Evolutionary conservation across 1,140 invertebrate species (phyloP).

Genomic region (Atta texana): DNA sequence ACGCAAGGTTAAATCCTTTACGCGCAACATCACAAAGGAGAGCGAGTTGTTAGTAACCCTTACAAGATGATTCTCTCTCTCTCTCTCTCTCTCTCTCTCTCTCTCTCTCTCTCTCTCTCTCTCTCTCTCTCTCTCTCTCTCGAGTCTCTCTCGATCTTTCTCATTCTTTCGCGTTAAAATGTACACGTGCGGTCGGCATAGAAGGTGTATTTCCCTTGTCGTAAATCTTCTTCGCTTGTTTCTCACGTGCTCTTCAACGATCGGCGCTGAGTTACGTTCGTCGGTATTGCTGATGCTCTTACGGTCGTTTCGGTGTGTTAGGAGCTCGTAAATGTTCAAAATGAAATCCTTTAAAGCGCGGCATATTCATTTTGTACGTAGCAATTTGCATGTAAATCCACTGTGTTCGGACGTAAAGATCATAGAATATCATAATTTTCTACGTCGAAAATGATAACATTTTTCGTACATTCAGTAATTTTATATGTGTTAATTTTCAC

Average conservation of each 20-base stretch:
- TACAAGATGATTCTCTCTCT: slow-evolving; percentile 60
- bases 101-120: slow-evolving; percentile 36
- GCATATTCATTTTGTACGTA: slow-evolving; percentile 69
- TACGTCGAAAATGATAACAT: neutral
- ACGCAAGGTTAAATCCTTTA: slow-evolving; percentile 77
- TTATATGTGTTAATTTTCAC: slow-evolving; percentile 19
- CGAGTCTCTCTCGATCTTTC: slow-evolving; percentile 32
- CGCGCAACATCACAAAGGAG: slow-evolving; percentile 78
- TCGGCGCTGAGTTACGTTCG: slow-evolving; percentile 72
- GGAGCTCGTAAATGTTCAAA: slow-evolving; percentile 73
- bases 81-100: no score
- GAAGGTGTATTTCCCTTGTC: slow-evolving; percentile 73
- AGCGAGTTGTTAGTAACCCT: slow-evolving; percentile 72
- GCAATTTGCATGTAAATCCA: slow-evolving; percentile 72
- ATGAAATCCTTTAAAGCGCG: slow-evolving; percentile 73
- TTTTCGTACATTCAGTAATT: neutral
- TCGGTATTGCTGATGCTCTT: slow-evolving; percentile 36
- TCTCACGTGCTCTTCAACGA: slow-evolving; percentile 75
- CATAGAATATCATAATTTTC: slow-evolving; percentile 56
- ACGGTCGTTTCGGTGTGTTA: slow-evolving; percentile 63
- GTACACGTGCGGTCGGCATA: slow-evolving; percentile 47
- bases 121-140: neutral
- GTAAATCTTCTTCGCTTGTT: slow-evolving; percentile 77
- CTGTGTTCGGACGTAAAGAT: slow-evolving; percentile 33
- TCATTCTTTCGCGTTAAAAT: slow-evolving; percentile 73